Evolutionary conservation across 2,888 invertebrate species (phyloP).

Genomic region (Parnassius glacialis): DNA sequence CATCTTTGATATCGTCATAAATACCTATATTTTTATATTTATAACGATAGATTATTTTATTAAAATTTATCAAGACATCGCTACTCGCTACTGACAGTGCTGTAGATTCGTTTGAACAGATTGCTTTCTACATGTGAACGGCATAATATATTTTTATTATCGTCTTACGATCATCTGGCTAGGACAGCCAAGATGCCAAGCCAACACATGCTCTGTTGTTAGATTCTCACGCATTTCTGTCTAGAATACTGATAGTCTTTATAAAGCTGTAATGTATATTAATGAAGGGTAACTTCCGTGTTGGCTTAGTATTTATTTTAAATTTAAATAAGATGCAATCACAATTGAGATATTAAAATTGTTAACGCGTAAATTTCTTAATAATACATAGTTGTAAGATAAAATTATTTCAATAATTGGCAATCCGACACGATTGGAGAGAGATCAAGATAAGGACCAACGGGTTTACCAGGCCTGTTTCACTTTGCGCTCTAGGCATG

Average conservation of each 20-base stretch:
- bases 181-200: slow-evolving; percentile 25
- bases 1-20: not conserved
- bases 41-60: not conserved
- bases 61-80: not conserved
- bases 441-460: too few relatives aligned
- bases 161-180: slow-evolving; percentile 29
- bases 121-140: slow-evolving; percentile 29
- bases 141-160: slow-evolving; percentile 33
- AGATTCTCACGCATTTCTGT: slow-evolving; percentile 22
- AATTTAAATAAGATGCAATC: too few relatives aligned
- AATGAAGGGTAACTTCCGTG: slow-evolving; percentile 6
- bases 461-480: too few relatives aligned
- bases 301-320: not conserved
- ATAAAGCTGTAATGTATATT: slow-evolving; percentile 9
- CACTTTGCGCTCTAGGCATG: too few relatives aligned
- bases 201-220: slow-evolving; percentile 33
- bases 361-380: too few relatives aligned
- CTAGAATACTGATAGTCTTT: slow-evolving; percentile 22
- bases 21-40: not conserved
- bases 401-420: too few relatives aligned
- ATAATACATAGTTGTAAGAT: too few relatives aligned
- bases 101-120: slow-evolving; percentile 16
- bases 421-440: too few relatives aligned
- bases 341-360: too few relatives aligned
- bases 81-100: slow-evolving; percentile 5